Conservation (phyloP, 2,888 invertebrate genomes). For the Brachypterus glaber region DNA sequence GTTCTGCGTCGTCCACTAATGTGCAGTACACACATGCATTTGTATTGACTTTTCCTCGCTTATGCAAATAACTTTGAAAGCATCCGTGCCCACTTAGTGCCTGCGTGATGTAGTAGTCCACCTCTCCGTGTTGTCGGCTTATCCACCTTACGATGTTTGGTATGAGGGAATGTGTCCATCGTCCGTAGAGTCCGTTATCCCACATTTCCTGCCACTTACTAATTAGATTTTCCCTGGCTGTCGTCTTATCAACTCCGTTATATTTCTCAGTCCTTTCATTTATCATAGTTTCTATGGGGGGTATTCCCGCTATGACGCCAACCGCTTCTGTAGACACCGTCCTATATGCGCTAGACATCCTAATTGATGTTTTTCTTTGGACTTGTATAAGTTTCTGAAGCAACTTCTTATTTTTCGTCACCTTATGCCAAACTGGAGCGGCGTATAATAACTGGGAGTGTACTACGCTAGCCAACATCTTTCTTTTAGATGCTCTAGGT, state of each 20-base stretch:
- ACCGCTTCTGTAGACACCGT: conserved; percentile 12
- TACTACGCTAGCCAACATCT: conserved; percentile 6
- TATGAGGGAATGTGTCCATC: conserved; percentile 6
- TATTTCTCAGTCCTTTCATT: conserved; percentile 3
- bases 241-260: background rate
- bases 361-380: conserved; percentile 11
- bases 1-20: background rate
- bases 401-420: conserved; percentile 5
- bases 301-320: conserved; percentile 9
- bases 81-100: conserved; percentile 6
- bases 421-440: too few relatives aligned
- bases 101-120: conserved; percentile 8
- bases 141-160: conserved; percentile 7
- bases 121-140: background rate
- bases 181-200: conserved; percentile 1
- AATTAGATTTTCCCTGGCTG: background rate
- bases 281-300: conserved; percentile 5
- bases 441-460: conserved; percentile 10
- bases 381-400: conserved; percentile 7
- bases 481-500: conserved; percentile 9
- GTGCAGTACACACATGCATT: conserved; percentile 1
- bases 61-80: conserved; percentile 2
- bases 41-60: background rate
- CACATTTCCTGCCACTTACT: conserved; percentile 2
- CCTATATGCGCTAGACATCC: conserved; percentile 9